phyloP scores from a whole-genome alignment of 2,888 invertebrate species.

The Eugnorisma glareosa region DNA sequence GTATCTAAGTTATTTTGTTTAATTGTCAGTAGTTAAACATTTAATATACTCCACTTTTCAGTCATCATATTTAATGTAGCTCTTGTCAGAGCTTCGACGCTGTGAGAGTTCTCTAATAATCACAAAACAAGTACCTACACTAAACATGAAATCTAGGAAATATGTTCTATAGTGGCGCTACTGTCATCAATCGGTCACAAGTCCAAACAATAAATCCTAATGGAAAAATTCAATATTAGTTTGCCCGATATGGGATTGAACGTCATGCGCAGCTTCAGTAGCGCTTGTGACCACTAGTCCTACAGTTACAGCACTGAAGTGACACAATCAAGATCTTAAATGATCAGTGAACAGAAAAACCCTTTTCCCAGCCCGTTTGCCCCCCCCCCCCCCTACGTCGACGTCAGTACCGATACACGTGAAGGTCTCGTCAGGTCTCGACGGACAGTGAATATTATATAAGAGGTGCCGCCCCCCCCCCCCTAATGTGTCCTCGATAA shows the following conservation, averaged over 20 bases:
- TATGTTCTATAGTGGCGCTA: background rate
- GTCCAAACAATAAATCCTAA: background rate
- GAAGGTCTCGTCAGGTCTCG: background rate
- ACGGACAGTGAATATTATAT: slow-evolving; percentile 50
- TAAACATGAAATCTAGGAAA: background rate
- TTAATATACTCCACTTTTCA: background rate
- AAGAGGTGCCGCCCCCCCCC: slow-evolving; percentile 33
- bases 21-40: background rate
- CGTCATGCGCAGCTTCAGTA: background rate
- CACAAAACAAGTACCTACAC: background rate
- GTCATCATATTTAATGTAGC: background rate
- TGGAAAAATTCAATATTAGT: background rate
- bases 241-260: background rate
- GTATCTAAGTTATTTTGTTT: background rate
- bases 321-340: background rate
- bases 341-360: no score
- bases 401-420: background rate
- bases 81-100: background rate
- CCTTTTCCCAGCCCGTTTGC: no score
- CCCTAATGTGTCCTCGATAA: slow-evolving; percentile 52
- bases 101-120: background rate
- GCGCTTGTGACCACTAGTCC: background rate
- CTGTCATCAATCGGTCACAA: background rate
- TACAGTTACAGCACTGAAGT: background rate
- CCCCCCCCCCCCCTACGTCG: background rate